Conservation (phyloP, 2,888 invertebrate genomes). For the Xestoiulus laeticollis region DNA sequence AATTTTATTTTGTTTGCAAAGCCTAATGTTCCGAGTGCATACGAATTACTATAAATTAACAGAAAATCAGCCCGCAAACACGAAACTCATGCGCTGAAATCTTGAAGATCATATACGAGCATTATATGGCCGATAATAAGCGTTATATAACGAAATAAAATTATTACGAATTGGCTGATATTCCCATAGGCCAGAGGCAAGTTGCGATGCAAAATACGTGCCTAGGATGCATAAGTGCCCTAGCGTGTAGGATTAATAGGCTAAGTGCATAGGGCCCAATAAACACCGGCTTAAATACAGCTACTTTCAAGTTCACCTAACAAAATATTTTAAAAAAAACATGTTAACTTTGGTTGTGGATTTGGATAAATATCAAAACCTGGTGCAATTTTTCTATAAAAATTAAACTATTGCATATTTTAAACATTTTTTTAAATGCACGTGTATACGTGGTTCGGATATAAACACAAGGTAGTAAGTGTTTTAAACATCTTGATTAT, state of each 20-base stretch:
- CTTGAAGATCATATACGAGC: neutral
- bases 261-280: neutral
- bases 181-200: neutral
- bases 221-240: neutral
- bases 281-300: no score
- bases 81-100: neutral
- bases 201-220: neutral
- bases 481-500: neutral
- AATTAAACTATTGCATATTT: neutral
- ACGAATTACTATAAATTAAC: neutral
- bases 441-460: no score
- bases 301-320: no score
- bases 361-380: no score
- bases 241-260: neutral
- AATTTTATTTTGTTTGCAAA: neutral
- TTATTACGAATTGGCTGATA: conserved; percentile 39
- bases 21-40: neutral
- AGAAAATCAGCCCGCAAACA: neutral
- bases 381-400: no score
- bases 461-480: no score
- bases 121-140: neutral
- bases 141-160: conserved; percentile 25
- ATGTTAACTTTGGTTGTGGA: neutral
- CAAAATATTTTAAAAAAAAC: neutral
- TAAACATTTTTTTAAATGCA: no score